Evolutionary conservation across 2,888 invertebrate genomes (phyloP).

Genomic region (Lamellibrachia columna): DNA sequence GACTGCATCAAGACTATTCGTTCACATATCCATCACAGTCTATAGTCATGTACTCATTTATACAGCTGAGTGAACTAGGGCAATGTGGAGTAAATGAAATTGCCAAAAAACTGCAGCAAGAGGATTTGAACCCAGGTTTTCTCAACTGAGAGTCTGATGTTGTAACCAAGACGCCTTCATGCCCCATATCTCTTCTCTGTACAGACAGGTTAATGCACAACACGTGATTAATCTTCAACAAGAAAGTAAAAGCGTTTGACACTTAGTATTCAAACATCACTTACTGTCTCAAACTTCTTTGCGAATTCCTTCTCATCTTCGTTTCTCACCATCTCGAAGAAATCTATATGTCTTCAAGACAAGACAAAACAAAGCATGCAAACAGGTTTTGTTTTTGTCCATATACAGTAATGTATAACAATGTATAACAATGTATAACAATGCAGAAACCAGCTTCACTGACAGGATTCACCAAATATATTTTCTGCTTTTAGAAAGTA

Average conservation of each 20-base stretch:
- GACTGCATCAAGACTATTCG: too few species aligned
- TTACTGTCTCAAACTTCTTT: slow-evolving; percentile 82
- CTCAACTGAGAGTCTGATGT: too few species aligned
- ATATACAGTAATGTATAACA: not conserved
- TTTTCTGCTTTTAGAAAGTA: not conserved
- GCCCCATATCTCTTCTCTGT: not conserved
- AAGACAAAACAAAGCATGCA: slow-evolving; percentile 31
- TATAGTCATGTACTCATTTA: too few species aligned
- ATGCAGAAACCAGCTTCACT: too few species aligned
- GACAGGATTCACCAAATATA: too few species aligned
- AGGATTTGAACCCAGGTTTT: too few species aligned
- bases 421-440: too few species aligned
- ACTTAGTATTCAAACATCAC: slow-evolving; percentile 34
- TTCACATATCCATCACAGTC: too few species aligned
- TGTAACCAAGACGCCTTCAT: too few species aligned
- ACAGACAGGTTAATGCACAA: not conserved
- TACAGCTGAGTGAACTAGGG: too few species aligned
- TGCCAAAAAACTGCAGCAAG: too few species aligned
- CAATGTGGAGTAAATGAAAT: too few species aligned
- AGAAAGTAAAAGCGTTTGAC: not conserved
- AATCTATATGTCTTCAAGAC: slow-evolving; percentile 85
- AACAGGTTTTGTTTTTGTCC: not conserved
- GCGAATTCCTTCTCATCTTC: slow-evolving; percentile 96
- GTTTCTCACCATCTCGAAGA: slow-evolving; percentile 97
- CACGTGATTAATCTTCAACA: not conserved